phyloP scores from a whole-genome alignment of 2,113 vertebrate genomes.

The Coryphaenoides rupestris region DNA sequence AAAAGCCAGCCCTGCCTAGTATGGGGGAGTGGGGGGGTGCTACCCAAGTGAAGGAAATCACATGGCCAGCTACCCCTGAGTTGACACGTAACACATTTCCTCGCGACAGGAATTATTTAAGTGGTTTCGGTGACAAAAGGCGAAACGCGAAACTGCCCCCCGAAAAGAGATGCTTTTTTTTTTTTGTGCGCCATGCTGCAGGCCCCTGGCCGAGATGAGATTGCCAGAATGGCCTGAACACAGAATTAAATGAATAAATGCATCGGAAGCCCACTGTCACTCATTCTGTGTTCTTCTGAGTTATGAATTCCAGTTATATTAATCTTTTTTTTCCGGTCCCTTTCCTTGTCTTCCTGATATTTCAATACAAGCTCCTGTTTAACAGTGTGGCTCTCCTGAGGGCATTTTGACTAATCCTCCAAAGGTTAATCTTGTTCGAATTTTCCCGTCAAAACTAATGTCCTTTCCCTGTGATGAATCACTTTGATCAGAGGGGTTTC shows the following conservation, averaged over 20 bases:
- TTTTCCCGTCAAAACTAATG: too few species aligned
- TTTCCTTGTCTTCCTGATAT: background rate
- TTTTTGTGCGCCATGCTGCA: constrained; percentile 10
- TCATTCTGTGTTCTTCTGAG: constrained; percentile 19
- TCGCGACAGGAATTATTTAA: constrained; percentile 40
- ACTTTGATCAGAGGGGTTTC: too few species aligned
- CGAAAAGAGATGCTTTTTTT: constrained; percentile 8
- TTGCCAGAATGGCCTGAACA: constrained; percentile 22
- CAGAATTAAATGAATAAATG: constrained; percentile 70
- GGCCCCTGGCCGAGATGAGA: constrained; percentile 34
- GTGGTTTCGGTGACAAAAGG: constrained; percentile 35
- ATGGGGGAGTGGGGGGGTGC: constrained; percentile 5
- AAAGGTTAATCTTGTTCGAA: too few species aligned
- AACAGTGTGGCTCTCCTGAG: too few species aligned
- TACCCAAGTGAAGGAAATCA: constrained; percentile 18
- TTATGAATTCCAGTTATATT: constrained; percentile 26
- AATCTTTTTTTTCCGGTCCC: constrained; percentile 14
- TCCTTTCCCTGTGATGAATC: too few species aligned
- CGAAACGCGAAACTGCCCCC: constrained; percentile 9
- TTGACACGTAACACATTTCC: constrained; percentile 38
- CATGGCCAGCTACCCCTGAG: background rate
- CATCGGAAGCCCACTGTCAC: constrained; percentile 47
- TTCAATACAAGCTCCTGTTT: too few species aligned
- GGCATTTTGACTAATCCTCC: too few species aligned
- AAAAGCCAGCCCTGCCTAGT: constrained; percentile 25